Evolutionary conservation across 2,113 vertebrate genomes (phyloP).

Genomic region (Xiphophorus hellerii): DNA sequence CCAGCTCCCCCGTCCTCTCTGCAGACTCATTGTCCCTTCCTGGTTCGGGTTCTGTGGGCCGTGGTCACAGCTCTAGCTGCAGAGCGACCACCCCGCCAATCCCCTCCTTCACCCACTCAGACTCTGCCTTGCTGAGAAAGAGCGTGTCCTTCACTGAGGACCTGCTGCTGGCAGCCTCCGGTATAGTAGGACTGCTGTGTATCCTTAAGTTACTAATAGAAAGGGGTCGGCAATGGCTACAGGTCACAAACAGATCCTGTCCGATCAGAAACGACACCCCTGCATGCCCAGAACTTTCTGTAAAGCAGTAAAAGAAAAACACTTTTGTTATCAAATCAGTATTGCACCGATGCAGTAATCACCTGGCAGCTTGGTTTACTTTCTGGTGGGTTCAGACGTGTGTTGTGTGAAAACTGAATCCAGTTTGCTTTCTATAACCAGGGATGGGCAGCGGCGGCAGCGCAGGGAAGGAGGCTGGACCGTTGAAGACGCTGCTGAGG

Average conservation of each 20-base stretch:
- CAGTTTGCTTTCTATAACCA: constrained; percentile 72
- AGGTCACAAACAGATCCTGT: constrained; percentile 9
- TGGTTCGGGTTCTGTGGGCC: constrained; percentile 79
- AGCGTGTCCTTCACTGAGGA: constrained; percentile 97
- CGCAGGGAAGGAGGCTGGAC: constrained; percentile 93
- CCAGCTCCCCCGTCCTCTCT: constrained; percentile 90
- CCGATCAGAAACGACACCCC: constrained; percentile 22
- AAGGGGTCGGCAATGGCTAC: constrained; percentile 18
- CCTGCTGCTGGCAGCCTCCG: constrained; percentile 93
- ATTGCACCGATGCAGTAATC: constrained; percentile 5
- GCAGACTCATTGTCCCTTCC: constrained; percentile 85
- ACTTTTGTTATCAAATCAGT: constrained; percentile 8
- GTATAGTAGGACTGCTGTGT: constrained; percentile 87
- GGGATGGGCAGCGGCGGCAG: constrained; percentile 99
- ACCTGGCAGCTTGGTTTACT: constrained; percentile 3
- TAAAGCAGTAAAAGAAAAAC: constrained; percentile 13
- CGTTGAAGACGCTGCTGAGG: constrained; percentile 93
- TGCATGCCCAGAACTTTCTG: constrained; percentile 15
- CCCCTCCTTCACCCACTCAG: constrained; percentile 85
- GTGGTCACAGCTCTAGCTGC: constrained; percentile 71
- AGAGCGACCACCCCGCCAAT: constrained; percentile 86
- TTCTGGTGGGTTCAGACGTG: constrained; percentile 6
- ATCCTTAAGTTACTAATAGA: constrained; percentile 47
- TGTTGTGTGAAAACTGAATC: constrained; percentile 36
- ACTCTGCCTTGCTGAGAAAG: constrained; percentile 93